These are phyloP conservation scores for Sarcophaga carnaria DNA, from an alignment of 2,888 invertebrate species.

Conservation along the genomic window DNA sequence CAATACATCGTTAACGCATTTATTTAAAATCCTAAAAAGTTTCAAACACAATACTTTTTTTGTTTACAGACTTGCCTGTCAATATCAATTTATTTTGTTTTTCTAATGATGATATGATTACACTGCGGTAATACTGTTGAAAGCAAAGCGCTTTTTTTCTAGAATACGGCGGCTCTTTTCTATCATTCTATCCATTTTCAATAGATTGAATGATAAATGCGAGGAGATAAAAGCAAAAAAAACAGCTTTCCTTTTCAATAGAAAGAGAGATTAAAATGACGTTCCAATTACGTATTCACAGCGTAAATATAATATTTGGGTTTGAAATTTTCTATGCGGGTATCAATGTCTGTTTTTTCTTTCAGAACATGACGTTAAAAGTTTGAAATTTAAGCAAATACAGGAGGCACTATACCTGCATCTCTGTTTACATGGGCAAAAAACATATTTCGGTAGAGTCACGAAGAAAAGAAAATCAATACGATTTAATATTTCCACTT, in stretches of 20 bases:
- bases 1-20: neutral
- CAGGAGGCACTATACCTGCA: no score
- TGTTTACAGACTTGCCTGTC: conserved; percentile 17
- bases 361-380: neutral
- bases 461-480: neutral
- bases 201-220: neutral
- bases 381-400: conserved; percentile 5
- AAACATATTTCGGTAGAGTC: neutral
- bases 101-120: conserved; percentile 41
- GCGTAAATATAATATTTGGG: neutral
- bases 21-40: neutral
- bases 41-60: neutral
- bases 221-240: conserved; percentile 1
- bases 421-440: neutral
- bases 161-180: neutral
- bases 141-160: neutral
- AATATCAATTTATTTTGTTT: conserved; percentile 30
- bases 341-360: neutral
- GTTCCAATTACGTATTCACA: neutral
- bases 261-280: conserved; percentile 6
- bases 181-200: no score
- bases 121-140: neutral
- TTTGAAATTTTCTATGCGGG: neutral
- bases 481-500: neutral
- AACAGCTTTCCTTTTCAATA: neutral